Evolutionary conservation across 2,797 vertebrate genomes (phyloP).

Genomic region (Chaunax sp.): DNA sequence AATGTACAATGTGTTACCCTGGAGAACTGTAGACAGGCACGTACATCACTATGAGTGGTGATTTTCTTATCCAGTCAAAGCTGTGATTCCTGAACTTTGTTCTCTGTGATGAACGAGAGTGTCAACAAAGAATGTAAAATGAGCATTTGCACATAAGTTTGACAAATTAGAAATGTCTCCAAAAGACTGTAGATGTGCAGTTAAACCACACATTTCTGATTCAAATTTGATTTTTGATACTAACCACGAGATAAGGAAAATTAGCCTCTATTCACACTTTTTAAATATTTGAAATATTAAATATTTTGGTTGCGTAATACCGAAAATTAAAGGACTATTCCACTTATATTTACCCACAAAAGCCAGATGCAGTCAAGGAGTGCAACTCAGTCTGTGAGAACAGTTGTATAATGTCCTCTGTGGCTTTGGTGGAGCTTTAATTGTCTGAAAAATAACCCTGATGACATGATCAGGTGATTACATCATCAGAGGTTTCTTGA

Average conservation of each 20-base stretch:
- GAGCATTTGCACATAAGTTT: neutral
- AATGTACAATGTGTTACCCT: conserved; percentile 24
- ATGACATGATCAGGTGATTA: neutral
- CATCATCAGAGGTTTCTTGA: neutral
- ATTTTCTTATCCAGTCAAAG: conserved; percentile 28
- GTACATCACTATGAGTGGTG: conserved; percentile 7
- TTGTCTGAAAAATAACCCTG: neutral
- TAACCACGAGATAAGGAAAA: neutral
- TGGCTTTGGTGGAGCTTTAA: neutral
- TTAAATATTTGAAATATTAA: conserved; percentile 1
- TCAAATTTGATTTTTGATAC: conserved; percentile 9
- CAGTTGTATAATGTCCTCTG: neutral
- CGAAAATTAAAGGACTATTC: neutral
- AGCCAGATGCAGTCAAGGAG: neutral
- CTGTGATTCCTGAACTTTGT: conserved; percentile 9
- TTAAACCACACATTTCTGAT: conserved; percentile 1
- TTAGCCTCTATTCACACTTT: conserved; percentile 1
- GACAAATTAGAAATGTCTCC: conserved; percentile 30
- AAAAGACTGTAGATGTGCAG: conserved; percentile 27
- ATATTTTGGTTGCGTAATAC: neutral
- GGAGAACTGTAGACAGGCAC: conserved; percentile 40
- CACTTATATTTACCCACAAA: neutral
- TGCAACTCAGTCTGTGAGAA: neutral
- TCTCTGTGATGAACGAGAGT: conserved; percentile 37
- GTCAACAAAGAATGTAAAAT: conserved; percentile 26